phyloP scores from a whole-genome alignment of 1,140 invertebrate species.

The Leptopilina clavipes region DNA sequence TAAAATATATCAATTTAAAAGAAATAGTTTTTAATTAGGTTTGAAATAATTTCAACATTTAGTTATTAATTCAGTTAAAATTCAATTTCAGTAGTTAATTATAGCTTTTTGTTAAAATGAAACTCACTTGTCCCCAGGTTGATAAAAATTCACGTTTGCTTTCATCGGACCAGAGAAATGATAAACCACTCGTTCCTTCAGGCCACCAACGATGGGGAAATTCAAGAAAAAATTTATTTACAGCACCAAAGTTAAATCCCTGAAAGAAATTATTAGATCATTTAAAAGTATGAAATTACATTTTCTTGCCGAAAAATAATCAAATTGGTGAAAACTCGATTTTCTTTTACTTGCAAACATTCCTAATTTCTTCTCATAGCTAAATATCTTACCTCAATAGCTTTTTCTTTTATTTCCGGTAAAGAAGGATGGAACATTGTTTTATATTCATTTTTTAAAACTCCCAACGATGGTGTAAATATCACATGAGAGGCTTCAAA shows the following conservation, averaged over 20 bases:
- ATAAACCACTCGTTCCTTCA: constrained; percentile 67
- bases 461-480: constrained; percentile 73
- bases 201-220: constrained; percentile 81
- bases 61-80: too few species aligned
- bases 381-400: constrained; percentile 56
- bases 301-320: neutral
- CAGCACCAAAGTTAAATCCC: constrained; percentile 77
- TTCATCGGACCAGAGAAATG: constrained; percentile 75
- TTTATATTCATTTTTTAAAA: constrained; percentile 69
- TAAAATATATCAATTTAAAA: too few species aligned
- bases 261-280: constrained; percentile 53
- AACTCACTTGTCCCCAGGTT: constrained; percentile 51
- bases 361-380: constrained; percentile 36
- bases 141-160: constrained; percentile 68
- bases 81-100: constrained; percentile 20
- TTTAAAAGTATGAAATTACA: constrained; percentile 14
- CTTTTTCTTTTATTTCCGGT: constrained; percentile 61
- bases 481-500: constrained; percentile 70
- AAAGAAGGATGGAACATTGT: constrained; percentile 70
- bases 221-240: constrained; percentile 83
- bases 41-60: too few species aligned
- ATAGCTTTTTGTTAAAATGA: constrained; percentile 28
- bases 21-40: neutral
- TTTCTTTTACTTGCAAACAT: neutral
- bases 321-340: too few species aligned